Evolutionary conservation across 2,888 invertebrate species (phyloP), one percentile per base, ranked within the genome.

Genomic region (Charanyca ferruginea): DNA sequence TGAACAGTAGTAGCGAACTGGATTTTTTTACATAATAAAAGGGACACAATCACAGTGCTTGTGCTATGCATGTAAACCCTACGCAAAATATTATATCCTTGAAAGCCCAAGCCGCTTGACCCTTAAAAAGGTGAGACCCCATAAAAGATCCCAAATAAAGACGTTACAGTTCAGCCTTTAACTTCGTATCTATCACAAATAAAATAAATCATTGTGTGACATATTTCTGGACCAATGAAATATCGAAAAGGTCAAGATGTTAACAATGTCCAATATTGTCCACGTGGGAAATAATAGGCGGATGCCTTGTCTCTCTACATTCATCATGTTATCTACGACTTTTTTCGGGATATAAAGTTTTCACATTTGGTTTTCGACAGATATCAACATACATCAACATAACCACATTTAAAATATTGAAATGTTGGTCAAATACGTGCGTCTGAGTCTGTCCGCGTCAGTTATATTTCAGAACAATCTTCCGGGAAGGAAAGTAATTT

Each of bases 241-340:
- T 74, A 77, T 74, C 35, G 52, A 42, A 51, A 60, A 80, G 77
- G 77, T 77, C 81, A 74, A 73, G 53, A 60, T 59, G 61, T 48
- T 83, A 81, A 81, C 77, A 74, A 83, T 67, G 80, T 53, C 66
- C 72, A 49, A 81, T 72, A 77, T 65, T 69, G 77, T 62, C 67
- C 67, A 49, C 73, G 49, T 61, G 55, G 61, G 71, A 70, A 80
- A 70, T 80, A 77, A 76, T 71, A 58, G 65, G 51, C 49, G n/a
- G 48, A 57, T 70, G 45, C 49, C 48, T 54, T 63, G 65, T 54
- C 48, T 45, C 22, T 48, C 25, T 63, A 44, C 44, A 47, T 77
- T 59, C 77, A 32, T 72, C 59, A 59, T 45, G 42, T 38, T n/a
- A 28, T 11, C 20, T 49, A 58, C 22, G 18, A 13, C n/a, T 20